Percentiles rank a stretch among this genome's conserved stretches.
phyloP scores from a whole-genome alignment of 2,113 vertebrate genomes.

The Corythornis vintsioides region DNA sequence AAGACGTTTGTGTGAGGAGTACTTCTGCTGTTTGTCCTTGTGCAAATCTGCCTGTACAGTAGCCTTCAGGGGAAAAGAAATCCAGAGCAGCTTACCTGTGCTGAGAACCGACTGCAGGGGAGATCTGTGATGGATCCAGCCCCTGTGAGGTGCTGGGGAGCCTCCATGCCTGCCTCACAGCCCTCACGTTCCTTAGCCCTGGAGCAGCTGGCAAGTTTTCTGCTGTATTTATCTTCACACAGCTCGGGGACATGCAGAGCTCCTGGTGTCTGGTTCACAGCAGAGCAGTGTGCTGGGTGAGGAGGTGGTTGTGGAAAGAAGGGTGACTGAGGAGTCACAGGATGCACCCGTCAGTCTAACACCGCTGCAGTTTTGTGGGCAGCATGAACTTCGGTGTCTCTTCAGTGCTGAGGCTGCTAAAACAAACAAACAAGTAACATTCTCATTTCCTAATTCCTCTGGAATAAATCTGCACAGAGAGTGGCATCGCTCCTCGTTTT shows the following conservation, averaged over 20 bases:
- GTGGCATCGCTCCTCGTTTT: not conserved
- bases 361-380: not conserved
- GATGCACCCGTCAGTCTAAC: not conserved
- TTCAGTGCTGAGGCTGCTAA: not conserved
- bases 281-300: not conserved
- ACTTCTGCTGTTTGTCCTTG: not conserved
- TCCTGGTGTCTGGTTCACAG: not conserved
- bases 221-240: not conserved
- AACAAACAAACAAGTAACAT: not conserved
- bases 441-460: not conserved
- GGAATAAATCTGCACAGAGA: not conserved
- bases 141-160: not conserved
- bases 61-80: not conserved
- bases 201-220: not conserved
- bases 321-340: not conserved
- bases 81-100: not conserved
- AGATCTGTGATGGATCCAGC: not conserved
- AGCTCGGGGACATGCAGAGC: fast-evolving
- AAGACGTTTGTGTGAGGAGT: not conserved
- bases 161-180: not conserved
- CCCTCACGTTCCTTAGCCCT: not conserved
- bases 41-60: not conserved
- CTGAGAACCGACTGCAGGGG: fast-evolving
- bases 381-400: not conserved
- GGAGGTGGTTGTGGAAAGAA: not conserved